A percentile compares a stretch with the other conserved stretches of the same genome.
Conservation (phyloP, 2,797 vertebrate genomes). For the Sebastes baramenuke region DNA sequence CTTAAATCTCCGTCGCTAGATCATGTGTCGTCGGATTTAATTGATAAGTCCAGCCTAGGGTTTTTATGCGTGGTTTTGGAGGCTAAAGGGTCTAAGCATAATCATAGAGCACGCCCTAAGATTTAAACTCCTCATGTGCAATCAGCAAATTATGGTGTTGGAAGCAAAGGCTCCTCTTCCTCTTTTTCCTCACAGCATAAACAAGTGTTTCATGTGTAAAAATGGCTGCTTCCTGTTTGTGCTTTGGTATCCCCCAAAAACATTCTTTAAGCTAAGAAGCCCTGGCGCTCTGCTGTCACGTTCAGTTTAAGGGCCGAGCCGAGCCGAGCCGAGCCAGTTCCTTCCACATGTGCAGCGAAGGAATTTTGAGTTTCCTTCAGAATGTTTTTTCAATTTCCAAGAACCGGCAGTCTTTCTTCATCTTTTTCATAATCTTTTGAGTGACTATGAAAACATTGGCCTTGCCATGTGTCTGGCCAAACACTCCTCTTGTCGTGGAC, state of each 20-base stretch:
- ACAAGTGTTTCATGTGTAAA: conserved; percentile 41
- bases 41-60: not conserved
- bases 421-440: conserved; percentile 2
- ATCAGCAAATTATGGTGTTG: conserved; percentile 12
- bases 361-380: conserved; percentile 28
- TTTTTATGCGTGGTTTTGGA: conserved; percentile 20
- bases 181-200: conserved; percentile 5
- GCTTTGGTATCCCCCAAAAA: not conserved
- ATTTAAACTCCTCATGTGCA: conserved; percentile 20
- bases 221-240: conserved; percentile 58
- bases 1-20: conserved; percentile 19
- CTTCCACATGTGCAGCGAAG: conserved; percentile 18
- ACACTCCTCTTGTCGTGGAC: conserved; percentile 27
- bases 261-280: not conserved
- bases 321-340: not conserved
- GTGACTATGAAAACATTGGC: conserved; percentile 45
- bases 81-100: conserved; percentile 6
- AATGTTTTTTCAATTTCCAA: conserved; percentile 12
- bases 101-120: conserved; percentile 14
- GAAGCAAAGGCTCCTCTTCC: conserved; percentile 3
- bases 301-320: not conserved
- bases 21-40: conserved; percentile 19
- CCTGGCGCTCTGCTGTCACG: not conserved
- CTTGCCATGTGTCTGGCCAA: conserved; percentile 21
- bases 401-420: not conserved